phyloP scores from a whole-genome alignment of 2,888 invertebrate species.

The Drosophila testacea region DNA sequence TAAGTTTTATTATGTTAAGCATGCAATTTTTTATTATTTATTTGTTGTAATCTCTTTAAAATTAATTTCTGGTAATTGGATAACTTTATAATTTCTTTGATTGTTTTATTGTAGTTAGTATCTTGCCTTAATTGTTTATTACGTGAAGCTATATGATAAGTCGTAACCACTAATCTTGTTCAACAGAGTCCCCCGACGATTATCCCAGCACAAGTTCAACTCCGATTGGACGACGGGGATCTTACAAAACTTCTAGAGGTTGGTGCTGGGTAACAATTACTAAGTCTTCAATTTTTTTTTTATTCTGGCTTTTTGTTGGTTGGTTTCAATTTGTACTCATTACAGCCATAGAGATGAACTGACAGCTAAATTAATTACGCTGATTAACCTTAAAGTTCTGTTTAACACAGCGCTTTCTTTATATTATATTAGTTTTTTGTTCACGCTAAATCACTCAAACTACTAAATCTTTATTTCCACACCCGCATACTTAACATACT shows the following conservation, averaged over 20 bases:
- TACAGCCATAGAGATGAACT: constrained; percentile 7
- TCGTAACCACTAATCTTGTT: constrained; percentile 72
- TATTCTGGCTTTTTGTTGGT: constrained; percentile 51
- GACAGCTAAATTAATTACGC: not conserved
- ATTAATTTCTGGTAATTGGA: constrained; percentile 35
- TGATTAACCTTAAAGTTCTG: constrained; percentile 12
- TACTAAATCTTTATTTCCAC: constrained; percentile 26
- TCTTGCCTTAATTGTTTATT: constrained; percentile 25
- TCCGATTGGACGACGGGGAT: constrained; percentile 92
- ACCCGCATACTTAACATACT: constrained; percentile 35
- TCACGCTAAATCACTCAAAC: constrained; percentile 42
- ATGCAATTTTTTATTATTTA: constrained; percentile 35
- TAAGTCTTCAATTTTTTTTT: constrained; percentile 28
- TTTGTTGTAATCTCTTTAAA: constrained; percentile 8
- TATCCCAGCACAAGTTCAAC: constrained; percentile 87
- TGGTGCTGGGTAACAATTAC: constrained; percentile 84
- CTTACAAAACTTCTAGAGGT: constrained; percentile 96
- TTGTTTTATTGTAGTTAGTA: constrained; percentile 20
- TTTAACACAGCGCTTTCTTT: constrained; percentile 28
- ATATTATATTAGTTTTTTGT: not conserved
- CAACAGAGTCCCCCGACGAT: constrained; percentile 85
- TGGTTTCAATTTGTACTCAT: constrained; percentile 14
- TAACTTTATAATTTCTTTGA: not conserved
- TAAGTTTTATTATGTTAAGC: constrained; percentile 38
- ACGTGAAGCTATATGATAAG: constrained; percentile 44